Evolutionary conservation across 2,797 vertebrate genomes (phyloP).

Genomic region (Pseudochirops cupreus): DNA sequence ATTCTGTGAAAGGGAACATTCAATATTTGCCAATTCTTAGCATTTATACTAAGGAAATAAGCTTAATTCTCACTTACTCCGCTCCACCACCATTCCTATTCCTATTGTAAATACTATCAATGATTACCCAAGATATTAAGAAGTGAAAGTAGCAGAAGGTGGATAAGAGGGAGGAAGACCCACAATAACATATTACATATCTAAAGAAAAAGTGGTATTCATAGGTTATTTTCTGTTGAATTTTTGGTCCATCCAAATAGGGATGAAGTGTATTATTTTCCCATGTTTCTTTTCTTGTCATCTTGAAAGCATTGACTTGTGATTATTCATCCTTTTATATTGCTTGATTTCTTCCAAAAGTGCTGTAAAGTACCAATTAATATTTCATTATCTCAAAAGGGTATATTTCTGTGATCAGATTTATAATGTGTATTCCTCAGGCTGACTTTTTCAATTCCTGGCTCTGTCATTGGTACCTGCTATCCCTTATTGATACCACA

Average conservation of each 20-base stretch:
- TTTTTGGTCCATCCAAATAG: neutral
- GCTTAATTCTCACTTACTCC: neutral
- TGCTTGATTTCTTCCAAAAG: conserved; percentile 42
- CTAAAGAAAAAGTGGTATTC: neutral
- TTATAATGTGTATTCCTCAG: conserved; percentile 33
- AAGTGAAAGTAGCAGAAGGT: neutral
- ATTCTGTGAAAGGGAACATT: neutral
- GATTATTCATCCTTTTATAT: conserved; percentile 44
- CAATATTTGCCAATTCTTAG: neutral
- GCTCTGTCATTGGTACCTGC: conserved; percentile 33
- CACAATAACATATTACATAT: neutral
- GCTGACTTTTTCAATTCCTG: conserved; percentile 52
- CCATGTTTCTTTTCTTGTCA: conserved; percentile 45
- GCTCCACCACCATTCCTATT: neutral
- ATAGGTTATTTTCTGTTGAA: neutral
- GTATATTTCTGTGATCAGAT: conserved; percentile 61
- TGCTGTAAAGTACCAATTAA: conserved; percentile 61
- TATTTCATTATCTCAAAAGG: conserved; percentile 58
- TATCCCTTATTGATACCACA: neutral
- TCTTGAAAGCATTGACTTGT: conserved; percentile 27
- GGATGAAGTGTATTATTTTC: neutral
- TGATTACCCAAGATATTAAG: neutral
- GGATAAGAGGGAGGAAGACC: neutral
- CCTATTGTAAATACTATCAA: neutral
- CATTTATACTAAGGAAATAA: neutral